Conservation (phyloP, 2,888 invertebrate species). For the Tetragonisca angustula region DNA sequence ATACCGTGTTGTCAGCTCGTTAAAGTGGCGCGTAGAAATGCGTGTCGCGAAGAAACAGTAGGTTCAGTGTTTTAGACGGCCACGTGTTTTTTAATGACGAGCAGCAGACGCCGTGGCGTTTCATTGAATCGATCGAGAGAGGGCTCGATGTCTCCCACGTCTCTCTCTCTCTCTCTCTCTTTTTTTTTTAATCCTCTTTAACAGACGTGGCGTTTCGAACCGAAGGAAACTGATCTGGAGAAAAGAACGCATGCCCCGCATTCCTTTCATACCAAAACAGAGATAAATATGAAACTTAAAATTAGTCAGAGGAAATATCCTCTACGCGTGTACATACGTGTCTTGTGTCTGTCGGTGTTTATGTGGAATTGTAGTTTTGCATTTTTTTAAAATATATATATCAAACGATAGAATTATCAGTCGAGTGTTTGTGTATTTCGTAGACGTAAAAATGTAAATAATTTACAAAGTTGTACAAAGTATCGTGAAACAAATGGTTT, state of each 20-base stretch:
- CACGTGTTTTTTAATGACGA: slow-evolving; percentile 80
- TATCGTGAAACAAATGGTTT: no score
- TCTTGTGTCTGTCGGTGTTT: neutral
- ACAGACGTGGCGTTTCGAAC: slow-evolving; percentile 19
- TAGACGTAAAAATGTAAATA: no score
- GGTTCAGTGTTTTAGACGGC: slow-evolving; percentile 74
- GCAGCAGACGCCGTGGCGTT: slow-evolving; percentile 74
- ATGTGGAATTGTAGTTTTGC: neutral
- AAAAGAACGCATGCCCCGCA: neutral
- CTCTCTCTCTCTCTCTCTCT: slow-evolving; percentile 25
- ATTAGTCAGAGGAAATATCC: no score
- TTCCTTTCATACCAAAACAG: slow-evolving; percentile 8
- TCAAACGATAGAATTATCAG: neutral
- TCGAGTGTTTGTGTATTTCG: no score
- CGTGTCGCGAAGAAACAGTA: slow-evolving; percentile 74
- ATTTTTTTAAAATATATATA: neutral
- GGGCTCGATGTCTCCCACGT: slow-evolving; percentile 36
- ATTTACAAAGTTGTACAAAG: no score
- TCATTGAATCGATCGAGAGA: slow-evolving; percentile 64
- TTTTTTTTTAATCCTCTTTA: neutral
- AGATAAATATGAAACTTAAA: slow-evolving; percentile 3
- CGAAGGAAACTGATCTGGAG: neutral
- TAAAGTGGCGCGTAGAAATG: slow-evolving; percentile 68
- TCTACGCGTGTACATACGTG: no score
- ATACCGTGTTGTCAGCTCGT: slow-evolving; percentile 69